Conservation (phyloP, 2,797 vertebrate genomes). For the Ataeniobius toweri region DNA sequence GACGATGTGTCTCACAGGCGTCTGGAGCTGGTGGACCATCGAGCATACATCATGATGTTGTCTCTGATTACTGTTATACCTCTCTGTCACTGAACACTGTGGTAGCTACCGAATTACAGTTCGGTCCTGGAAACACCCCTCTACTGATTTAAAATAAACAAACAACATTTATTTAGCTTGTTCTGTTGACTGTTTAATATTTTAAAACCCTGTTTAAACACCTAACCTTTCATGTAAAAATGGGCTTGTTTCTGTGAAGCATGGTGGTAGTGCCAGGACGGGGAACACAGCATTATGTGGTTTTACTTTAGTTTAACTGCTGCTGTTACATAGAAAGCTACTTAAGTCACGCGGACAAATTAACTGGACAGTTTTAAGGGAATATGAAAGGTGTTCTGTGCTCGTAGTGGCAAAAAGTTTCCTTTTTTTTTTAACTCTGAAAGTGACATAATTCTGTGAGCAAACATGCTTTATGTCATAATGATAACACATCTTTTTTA, state of each 20-base stretch:
- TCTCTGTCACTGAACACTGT: neutral
- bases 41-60: neutral
- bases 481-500: neutral
- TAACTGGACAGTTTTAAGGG: neutral
- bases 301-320: neutral
- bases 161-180: neutral
- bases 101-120: too few species aligned
- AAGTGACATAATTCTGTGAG: neutral
- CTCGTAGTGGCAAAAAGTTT: neutral
- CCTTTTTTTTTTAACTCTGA: neutral
- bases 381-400: neutral
- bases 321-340: too few species aligned
- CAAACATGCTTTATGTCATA: neutral
- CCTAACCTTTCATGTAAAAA: neutral
- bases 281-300: neutral
- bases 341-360: neutral
- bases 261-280: neutral
- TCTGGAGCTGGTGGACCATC: neutral
- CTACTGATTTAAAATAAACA: neutral
- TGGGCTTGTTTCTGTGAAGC: neutral
- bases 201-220: slow-evolving; percentile 1
- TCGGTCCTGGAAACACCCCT: too few species aligned
- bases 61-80: neutral
- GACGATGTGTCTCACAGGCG: neutral
- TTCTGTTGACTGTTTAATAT: neutral